Conservation (phyloP, 2,797 vertebrate genomes). For the Aldrovandia affinis region DNA sequence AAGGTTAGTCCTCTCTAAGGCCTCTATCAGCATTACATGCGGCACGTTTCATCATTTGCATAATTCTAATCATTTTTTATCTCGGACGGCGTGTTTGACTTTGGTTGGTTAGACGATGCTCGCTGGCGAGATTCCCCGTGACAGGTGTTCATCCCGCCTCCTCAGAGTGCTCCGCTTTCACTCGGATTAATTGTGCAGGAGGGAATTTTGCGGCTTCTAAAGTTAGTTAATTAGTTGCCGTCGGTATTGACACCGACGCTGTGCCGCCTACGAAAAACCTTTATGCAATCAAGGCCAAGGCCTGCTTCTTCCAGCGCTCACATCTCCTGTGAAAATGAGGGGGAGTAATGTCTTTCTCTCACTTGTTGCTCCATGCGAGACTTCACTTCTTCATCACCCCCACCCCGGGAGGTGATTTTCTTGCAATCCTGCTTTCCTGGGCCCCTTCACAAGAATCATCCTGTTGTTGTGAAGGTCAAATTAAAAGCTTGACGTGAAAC, state of each 20-base stretch:
- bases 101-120: slow-evolving; percentile 23
- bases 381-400: neutral
- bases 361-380: neutral
- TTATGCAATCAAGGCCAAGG: neutral
- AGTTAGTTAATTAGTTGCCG: slow-evolving; percentile 32
- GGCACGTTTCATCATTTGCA: slow-evolving; percentile 26
- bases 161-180: neutral
- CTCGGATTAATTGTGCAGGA: slow-evolving; percentile 10
- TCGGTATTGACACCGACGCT: slow-evolving; percentile 30
- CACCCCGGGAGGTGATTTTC: neutral
- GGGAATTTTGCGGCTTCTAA: neutral
- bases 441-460: neutral
- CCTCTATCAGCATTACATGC: slow-evolving; percentile 24
- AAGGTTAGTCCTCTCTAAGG: slow-evolving; percentile 23
- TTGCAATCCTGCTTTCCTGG: slow-evolving; percentile 19
- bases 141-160: neutral
- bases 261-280: slow-evolving; percentile 2
- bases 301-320: neutral
- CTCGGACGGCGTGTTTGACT: slow-evolving; percentile 29
- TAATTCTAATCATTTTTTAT: slow-evolving; percentile 40
- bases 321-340: neutral
- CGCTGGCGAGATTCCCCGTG: slow-evolving; percentile 4
- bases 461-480: slow-evolving; percentile 9
- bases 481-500: neutral
- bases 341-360: neutral